These are phyloP conservation scores for Ceyx erithaca DNA, from an alignment of 2,797 vertebrate species.

Conservation along the genomic window DNA sequence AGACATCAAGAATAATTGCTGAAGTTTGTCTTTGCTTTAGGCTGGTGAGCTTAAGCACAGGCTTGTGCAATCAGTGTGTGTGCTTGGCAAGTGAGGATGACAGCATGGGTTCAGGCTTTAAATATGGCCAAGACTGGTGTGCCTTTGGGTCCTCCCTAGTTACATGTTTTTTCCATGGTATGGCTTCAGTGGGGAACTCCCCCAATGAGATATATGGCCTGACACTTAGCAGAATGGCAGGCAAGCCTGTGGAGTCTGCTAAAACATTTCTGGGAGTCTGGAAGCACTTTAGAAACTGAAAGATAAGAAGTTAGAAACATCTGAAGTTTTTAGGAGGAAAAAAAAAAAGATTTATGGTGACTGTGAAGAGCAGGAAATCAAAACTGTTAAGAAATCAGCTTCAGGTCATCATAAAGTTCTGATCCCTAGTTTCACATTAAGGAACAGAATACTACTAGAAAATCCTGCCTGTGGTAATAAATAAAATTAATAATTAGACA, in stretches of 20 bases:
- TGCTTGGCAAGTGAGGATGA: background rate
- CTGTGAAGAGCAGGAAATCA: slow-evolving; percentile 56
- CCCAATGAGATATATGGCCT: slow-evolving; percentile 16
- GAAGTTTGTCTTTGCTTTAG: background rate
- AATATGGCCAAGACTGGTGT: background rate
- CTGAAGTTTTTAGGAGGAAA: slow-evolving; percentile 54
- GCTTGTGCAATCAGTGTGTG: background rate
- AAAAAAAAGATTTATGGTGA: slow-evolving; percentile 57
- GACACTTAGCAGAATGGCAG: background rate
- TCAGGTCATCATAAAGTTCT: slow-evolving; percentile 63
- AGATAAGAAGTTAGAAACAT: slow-evolving; percentile 60
- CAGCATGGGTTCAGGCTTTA: background rate
- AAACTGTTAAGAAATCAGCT: slow-evolving; percentile 63
- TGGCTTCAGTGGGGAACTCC: background rate
- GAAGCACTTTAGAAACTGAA: slow-evolving; percentile 63
- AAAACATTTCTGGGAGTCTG: slow-evolving; percentile 60
- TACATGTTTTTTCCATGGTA: background rate
- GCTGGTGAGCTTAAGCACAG: background rate
- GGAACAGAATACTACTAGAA: slow-evolving; percentile 38
- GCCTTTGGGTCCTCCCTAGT: background rate
- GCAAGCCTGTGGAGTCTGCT: slow-evolving; percentile 7
- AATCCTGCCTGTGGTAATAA: slow-evolving; percentile 61
- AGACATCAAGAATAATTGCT: background rate
- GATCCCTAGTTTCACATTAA: slow-evolving; percentile 62
- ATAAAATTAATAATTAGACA: slow-evolving; percentile 66